Conservation (phyloP, 2,888 invertebrate species). For the Spodoptera exigua region DNA sequence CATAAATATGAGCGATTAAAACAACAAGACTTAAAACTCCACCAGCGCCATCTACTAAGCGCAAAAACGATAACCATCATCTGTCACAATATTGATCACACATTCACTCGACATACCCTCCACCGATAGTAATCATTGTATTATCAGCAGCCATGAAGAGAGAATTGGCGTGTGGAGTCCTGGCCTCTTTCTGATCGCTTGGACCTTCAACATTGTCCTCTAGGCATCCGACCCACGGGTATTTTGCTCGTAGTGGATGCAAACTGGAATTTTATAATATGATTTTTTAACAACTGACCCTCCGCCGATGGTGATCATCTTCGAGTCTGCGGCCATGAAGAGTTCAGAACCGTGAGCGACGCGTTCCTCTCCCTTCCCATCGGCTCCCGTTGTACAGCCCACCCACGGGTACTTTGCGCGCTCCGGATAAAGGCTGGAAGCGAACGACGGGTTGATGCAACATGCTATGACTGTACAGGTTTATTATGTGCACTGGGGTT, state of each 20-base stretch:
- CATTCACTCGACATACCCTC: slow-evolving; percentile 92
- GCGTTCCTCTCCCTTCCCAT: slow-evolving; percentile 88
- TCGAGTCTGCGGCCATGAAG: slow-evolving; percentile 98
- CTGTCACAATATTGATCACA: slow-evolving; percentile 4
- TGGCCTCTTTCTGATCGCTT: slow-evolving; percentile 52
- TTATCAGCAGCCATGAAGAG: slow-evolving; percentile 98
- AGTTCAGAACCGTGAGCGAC: slow-evolving; percentile 96
- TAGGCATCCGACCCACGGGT: slow-evolving; percentile 97
- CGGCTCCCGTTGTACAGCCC: slow-evolving; percentile 87
- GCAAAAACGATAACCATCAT: no score
- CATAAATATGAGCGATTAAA: no score
- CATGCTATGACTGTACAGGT: slow-evolving; percentile 54
- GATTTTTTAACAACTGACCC: slow-evolving; percentile 91
- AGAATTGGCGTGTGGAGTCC: slow-evolving; percentile 92
- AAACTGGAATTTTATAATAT: slow-evolving; percentile 81
- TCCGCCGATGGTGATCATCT: slow-evolving; percentile 98
- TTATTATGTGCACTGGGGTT: slow-evolving; percentile 15
- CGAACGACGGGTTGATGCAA: slow-evolving; percentile 54
- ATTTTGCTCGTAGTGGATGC: slow-evolving; percentile 95
- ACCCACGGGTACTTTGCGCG: slow-evolving; percentile 98
- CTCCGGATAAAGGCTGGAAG: slow-evolving; percentile 93
- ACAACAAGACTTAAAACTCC: no score
- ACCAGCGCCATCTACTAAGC: no score
- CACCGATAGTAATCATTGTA: slow-evolving; percentile 97
- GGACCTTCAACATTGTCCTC: slow-evolving; percentile 83